Conservation (phyloP, 2,888 invertebrate genomes). For the Brachypalpus laphriformis region DNA sequence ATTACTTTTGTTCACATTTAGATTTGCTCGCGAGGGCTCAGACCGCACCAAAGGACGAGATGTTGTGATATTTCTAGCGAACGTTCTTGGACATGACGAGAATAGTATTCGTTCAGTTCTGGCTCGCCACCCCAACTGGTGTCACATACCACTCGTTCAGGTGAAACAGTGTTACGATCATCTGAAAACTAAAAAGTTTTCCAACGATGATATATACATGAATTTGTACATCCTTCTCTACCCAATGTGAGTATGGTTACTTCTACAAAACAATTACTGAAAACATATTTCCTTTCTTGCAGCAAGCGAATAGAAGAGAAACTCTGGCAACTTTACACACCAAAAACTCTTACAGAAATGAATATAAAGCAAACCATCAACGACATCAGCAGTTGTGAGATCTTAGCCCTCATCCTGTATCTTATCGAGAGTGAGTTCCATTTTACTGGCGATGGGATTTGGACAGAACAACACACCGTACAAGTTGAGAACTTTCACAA, state of each 20-base stretch:
- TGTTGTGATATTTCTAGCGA: slow-evolving; percentile 81
- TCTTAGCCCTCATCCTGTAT: slow-evolving; percentile 87
- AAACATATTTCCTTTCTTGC: neutral
- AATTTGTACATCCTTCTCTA: slow-evolving; percentile 88
- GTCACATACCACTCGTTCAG: slow-evolving; percentile 85
- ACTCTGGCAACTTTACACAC: slow-evolving; percentile 75
- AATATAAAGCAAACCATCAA: slow-evolving; percentile 77
- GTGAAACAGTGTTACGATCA: slow-evolving; percentile 85
- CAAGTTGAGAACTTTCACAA: slow-evolving; percentile 82
- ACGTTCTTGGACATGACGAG: slow-evolving; percentile 79
- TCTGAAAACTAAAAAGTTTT: slow-evolving; percentile 84
- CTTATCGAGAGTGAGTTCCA: slow-evolving; percentile 88
- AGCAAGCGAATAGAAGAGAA: slow-evolving; percentile 81
- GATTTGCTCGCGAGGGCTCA: slow-evolving; percentile 85
- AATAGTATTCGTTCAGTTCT: slow-evolving; percentile 81
- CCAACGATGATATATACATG: slow-evolving; percentile 84
- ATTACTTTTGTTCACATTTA: slow-evolving; percentile 56
- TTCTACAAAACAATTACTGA: neutral
- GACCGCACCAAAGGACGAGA: slow-evolving; percentile 84
- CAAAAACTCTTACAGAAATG: slow-evolving; percentile 77
- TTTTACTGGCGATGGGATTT: slow-evolving; percentile 90
- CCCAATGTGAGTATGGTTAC: slow-evolving; percentile 84
- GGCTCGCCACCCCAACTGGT: slow-evolving; percentile 86
- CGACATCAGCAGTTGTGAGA: slow-evolving; percentile 83
- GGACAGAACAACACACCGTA: slow-evolving; percentile 83